Base-by-base conservation (phyloP, 2,797 vertebrate genomes). In the Coranthus polyacanthus region DNA sequence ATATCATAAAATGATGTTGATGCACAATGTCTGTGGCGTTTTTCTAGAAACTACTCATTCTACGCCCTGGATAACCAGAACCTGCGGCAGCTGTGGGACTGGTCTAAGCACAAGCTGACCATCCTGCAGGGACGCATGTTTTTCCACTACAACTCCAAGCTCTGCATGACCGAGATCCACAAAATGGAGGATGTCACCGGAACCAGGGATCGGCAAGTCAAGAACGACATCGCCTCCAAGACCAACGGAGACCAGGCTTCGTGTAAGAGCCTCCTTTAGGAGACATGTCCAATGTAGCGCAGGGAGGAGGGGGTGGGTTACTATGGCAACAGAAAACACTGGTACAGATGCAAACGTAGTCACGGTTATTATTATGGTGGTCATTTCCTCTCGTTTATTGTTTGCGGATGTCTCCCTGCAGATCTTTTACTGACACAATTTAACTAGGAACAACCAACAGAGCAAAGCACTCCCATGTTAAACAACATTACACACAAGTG, bases 61-160 rank as follows among this genome's bases (percentile, higher is more conserved):
- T 99, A 98, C 4, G 98, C 96, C 15, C 86, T 98, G 87, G 97
- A 99, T 86, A 99, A 99, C 92, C 96, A 99, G 92, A 99, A 99
- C 78, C 92, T 99, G 16, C 93, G 96, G 18, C 97, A 99, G 68
- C 95, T 99, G n/a, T 99, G 98, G 98, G 98, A 99, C 69, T 99
- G 98, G 98, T 95, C 90, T 86, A 97, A 98, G 43, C 98, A 99
- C 93, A 98, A 96, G 79, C 93, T 99, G 75, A 96, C 91, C 46
- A 98, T 99, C 78, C 81, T 90, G 42, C 93, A 94, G 75, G 98
- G 98, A 16, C 96, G 96, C 69, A 94, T 99, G 78, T 98, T 98
- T 87, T 98, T 99, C 90, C 96, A 98, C 72, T 97, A 97, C 73
- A 99, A 99, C 81, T 96, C 97, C 83, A 98, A 98, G 50, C 96